A percentile compares a stretch with the other conserved stretches of the same genome.
Conservation (phyloP, 2,113 vertebrate genomes). For the Neolamprologus fasciatus region DNA sequence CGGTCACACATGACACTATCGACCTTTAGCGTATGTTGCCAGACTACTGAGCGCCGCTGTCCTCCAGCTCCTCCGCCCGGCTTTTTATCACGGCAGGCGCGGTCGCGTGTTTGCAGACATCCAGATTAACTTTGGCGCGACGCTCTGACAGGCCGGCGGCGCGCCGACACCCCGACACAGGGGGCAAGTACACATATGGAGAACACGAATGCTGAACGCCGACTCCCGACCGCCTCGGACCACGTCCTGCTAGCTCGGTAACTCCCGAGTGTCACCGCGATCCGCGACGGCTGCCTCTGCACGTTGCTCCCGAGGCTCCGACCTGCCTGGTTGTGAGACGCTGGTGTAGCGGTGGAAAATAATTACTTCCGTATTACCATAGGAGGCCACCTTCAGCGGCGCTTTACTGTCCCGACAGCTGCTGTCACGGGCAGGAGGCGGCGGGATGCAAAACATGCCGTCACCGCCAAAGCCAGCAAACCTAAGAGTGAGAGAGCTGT, state of each 20-base stretch:
- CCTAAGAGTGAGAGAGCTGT: conserved; percentile 52
- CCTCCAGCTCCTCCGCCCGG: conserved; percentile 21
- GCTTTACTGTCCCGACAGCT: conserved; percentile 60
- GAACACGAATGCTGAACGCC: conserved; percentile 32
- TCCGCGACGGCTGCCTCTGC: conserved; percentile 1
- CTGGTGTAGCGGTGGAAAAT: conserved; percentile 41
- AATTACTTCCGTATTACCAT: conserved; percentile 58
- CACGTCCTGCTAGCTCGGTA: conserved; percentile 47
- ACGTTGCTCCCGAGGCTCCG: conserved; percentile 16
- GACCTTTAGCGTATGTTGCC: conserved; percentile 56
- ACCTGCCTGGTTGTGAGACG: conserved; percentile 28
- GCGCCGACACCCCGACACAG: conserved; percentile 10
- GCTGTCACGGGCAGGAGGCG: conserved; percentile 41
- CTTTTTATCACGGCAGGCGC: conserved; percentile 35
- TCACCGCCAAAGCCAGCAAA: conserved; percentile 42
- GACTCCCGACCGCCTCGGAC: conserved; percentile 13
- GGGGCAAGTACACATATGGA: conserved; percentile 33
- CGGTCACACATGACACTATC: conserved; percentile 58
- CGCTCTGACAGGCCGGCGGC: conserved; percentile 19
- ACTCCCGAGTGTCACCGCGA: conserved; percentile 40
- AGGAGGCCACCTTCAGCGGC: conserved; percentile 59
- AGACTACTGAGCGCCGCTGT: conserved; percentile 42
- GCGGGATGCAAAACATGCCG: conserved; percentile 43
- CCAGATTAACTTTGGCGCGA: conserved; percentile 44
- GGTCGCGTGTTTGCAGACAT: conserved; percentile 43